phyloP scores from a whole-genome alignment of 2,888 invertebrate genomes.

The Troglohyphantes excavatus region DNA sequence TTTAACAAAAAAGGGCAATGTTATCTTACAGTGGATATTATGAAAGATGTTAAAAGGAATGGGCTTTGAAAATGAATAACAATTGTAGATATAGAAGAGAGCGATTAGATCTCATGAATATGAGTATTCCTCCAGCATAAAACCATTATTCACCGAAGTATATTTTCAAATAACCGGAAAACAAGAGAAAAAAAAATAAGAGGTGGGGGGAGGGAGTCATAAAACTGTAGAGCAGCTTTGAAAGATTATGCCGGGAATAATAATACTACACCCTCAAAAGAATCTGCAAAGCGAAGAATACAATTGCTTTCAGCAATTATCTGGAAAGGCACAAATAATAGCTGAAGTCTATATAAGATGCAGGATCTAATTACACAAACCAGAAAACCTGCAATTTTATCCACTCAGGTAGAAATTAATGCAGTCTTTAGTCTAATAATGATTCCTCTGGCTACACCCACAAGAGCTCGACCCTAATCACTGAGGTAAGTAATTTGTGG shows the following conservation, averaged over 20 bases:
- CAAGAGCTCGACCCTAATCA: slow-evolving; percentile 60
- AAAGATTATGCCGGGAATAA: slow-evolving; percentile 17
- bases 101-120: background rate
- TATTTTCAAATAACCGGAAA: background rate
- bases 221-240: slow-evolving; percentile 9
- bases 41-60: too few species aligned
- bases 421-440: slow-evolving; percentile 74
- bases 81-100: too few species aligned
- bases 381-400: slow-evolving; percentile 70
- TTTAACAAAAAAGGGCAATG: too few species aligned
- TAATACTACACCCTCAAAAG: slow-evolving; percentile 61
- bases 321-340: slow-evolving; percentile 48
- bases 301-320: slow-evolving; percentile 49
- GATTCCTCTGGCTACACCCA: slow-evolving; percentile 63
- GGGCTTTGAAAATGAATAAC: too few species aligned
- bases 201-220: background rate
- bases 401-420: slow-evolving; percentile 68
- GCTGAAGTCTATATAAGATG: slow-evolving; percentile 43
- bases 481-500: slow-evolving; percentile 65
- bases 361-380: slow-evolving; percentile 64
- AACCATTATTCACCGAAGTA: background rate
- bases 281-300: slow-evolving; percentile 42
- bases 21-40: too few species aligned
- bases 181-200: too few species aligned
- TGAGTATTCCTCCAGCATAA: background rate